A percentile compares a stretch with the other conserved stretches of the same genome.
Conservation (phyloP, 2,888 invertebrate genomes). For the Cepaea hortensis region DNA sequence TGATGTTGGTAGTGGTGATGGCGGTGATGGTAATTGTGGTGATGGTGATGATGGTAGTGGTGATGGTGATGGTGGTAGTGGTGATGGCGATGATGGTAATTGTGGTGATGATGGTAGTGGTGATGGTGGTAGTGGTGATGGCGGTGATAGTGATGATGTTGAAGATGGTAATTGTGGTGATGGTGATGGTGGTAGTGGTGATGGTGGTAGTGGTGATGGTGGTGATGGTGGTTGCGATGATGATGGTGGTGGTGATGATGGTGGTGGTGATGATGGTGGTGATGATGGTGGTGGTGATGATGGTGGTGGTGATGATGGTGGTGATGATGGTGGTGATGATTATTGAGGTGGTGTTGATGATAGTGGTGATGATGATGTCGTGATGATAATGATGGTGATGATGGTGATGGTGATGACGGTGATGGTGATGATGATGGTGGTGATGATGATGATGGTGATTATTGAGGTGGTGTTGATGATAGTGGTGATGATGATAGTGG, state of each 20-base stretch:
- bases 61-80: conserved; percentile 17
- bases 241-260: background rate
- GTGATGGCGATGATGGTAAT: background rate
- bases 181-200: too few relatives aligned
- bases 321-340: too few relatives aligned
- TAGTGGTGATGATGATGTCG: background rate
- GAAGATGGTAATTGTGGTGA: background rate
- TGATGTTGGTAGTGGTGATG: background rate
- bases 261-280: too few relatives aligned
- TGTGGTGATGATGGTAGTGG: too few relatives aligned
- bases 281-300: too few relatives aligned
- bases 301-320: background rate
- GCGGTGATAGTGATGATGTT: background rate
- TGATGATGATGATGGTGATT: conserved; percentile 23
- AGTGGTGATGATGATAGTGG: background rate
- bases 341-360: background rate
- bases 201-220: too few relatives aligned
- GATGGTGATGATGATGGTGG: conserved; percentile 19
- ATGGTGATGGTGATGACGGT: background rate
- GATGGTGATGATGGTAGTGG: background rate
- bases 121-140: conserved; percentile 11
- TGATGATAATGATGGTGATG: background rate
- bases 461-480: conserved; percentile 25
- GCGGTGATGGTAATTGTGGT: too few relatives aligned
- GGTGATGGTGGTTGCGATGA: background rate